Evolutionary conservation across 2,113 vertebrate species (phyloP).

Genomic region (Nycticorax nycticorax): DNA sequence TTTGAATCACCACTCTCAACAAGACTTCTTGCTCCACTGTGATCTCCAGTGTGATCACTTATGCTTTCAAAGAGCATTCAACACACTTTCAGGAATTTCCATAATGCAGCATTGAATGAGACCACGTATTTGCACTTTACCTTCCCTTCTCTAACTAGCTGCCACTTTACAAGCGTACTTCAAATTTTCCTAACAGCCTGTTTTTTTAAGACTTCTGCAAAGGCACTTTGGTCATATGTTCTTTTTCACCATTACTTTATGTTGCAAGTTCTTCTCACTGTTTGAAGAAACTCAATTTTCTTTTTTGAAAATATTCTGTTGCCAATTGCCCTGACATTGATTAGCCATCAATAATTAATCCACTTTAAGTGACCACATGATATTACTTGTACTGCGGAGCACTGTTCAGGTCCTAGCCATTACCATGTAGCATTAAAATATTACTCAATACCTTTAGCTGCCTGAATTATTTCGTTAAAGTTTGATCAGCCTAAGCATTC

Average conservation of each 20-base stretch:
- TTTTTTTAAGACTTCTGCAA: not conserved
- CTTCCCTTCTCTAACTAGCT: not conserved
- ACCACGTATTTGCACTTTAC: not conserved
- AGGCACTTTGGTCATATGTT: not conserved
- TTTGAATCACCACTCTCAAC: not conserved
- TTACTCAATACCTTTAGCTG: not conserved
- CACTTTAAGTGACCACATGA: not conserved
- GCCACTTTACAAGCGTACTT: not conserved
- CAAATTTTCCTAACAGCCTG: not conserved
- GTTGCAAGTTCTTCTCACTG: not conserved
- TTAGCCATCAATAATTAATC: not conserved
- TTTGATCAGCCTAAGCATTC: not conserved
- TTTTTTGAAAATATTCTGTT: not conserved
- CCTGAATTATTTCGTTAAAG: not conserved
- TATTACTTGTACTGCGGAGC: not conserved
- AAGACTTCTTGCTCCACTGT: not conserved
- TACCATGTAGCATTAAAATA: not conserved
- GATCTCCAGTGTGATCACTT: not conserved
- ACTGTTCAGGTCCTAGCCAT: not conserved
- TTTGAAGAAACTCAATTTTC: not conserved
- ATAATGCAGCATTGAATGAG: not conserved
- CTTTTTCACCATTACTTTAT: not conserved
- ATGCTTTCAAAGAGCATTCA: not conserved
- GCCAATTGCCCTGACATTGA: not conserved
- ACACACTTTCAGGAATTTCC: not conserved